Evolutionary conservation across 2,113 vertebrate genomes (phyloP), one percentile per base, ranked within the genome.

Genomic region (Psilopogon haemacephalus): DNA sequence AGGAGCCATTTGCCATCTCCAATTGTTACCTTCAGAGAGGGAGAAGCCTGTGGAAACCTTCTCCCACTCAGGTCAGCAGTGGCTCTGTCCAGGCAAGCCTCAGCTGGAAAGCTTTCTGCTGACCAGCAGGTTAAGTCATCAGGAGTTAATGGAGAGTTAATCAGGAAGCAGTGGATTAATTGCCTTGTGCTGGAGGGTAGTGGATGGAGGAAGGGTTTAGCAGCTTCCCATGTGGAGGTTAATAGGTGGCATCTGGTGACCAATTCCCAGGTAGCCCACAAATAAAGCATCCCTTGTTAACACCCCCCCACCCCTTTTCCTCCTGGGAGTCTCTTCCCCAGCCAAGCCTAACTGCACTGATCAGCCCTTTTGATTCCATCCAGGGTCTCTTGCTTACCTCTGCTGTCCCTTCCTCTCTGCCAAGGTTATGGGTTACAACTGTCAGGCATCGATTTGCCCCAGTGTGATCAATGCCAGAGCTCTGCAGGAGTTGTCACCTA

Each of bases 371-470:
- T 32, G 20, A n/a, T 52, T 64, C 75, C 62, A 30, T 23, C 28
- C 11, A 3, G 68, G 50, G n/a, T 50, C 48, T 5, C 78, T 44
- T 27, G 79, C 62, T 86, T 0, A 58, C 89, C 12, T 2, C 76
- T 90, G 67, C 92, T 89, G 92, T 91, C 90, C 76, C 81, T 67
- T 75, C 64, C 24, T 72, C 77, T 37, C 62, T 46, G 71, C 74
- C 81, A 87, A 90, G 81, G 90, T 79, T 32, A 44, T 2, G 48
- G 71, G 54, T 68, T 78, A 30, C 74, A 58, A 38, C 52, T 24
- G 69, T 18, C 86, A 86, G 84, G 65, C 74, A 94, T 89, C 5
- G 96, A 96, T 95, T 94, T 91, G 30, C 85, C 60, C 85, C 1
- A 21, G 13, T 13, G 67, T 44, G n/a, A 82, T 87, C 84, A 17